These are phyloP conservation scores for Rhea americana DNA, from an alignment of 2,113 vertebrate genomes.

Conservation along the genomic window DNA sequence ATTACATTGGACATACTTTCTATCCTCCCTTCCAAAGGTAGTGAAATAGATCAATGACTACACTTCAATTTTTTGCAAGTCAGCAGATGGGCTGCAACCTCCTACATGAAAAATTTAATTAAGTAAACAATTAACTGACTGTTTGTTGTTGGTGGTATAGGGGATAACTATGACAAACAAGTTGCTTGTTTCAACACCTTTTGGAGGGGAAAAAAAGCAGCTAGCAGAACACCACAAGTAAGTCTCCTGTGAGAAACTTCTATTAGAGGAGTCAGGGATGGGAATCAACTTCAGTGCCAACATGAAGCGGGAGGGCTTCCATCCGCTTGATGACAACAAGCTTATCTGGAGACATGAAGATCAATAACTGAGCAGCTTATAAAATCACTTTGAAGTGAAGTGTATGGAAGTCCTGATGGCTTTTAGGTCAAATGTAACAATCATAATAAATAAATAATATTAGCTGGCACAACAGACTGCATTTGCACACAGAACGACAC, in stretches of 20 bases:
- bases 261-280: background rate
- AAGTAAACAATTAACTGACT: conserved; percentile 1
- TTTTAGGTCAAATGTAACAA: conserved; percentile 10
- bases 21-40: background rate
- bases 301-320: background rate
- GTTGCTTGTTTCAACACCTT: background rate
- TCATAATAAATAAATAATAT: background rate
- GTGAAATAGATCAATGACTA: background rate
- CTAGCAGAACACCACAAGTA: background rate
- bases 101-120: conserved; percentile 20
- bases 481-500: background rate
- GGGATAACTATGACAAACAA: background rate
- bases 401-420: background rate
- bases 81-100: conserved; percentile 3
- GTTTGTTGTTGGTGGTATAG: background rate
- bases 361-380: background rate
- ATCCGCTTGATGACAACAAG: background rate
- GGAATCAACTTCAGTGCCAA: background rate
- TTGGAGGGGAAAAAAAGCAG: background rate
- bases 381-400: background rate
- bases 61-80: background rate
- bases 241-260: background rate
- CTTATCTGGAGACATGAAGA: background rate
- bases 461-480: background rate
- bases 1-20: background rate